Conservation (phyloP, 1,140 invertebrate species). For the Sitobion miscanthi region DNA sequence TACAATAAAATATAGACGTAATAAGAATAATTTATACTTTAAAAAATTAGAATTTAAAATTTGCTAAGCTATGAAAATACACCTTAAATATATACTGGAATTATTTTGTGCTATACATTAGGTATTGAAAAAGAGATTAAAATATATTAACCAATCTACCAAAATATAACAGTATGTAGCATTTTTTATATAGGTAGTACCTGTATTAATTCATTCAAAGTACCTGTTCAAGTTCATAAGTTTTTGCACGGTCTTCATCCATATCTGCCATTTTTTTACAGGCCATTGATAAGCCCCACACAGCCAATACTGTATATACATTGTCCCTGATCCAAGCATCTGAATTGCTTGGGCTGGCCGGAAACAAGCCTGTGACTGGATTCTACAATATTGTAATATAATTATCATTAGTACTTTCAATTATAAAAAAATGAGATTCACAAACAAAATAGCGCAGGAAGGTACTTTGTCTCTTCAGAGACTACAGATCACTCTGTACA, state of each 20-base stretch:
- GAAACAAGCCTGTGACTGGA: slow-evolving; percentile 92
- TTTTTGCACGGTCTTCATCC: slow-evolving; percentile 97
- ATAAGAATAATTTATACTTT: not conserved
- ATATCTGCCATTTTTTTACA: slow-evolving; percentile 99
- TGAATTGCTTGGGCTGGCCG: slow-evolving; percentile 81
- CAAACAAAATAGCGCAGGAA: not conserved
- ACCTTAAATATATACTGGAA: not conserved
- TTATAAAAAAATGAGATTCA: not conserved
- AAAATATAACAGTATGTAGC: not conserved
- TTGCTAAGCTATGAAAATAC: not conserved
- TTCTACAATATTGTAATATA: slow-evolving; percentile 68
- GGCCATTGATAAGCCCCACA: slow-evolving; percentile 97
- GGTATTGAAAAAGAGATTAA: not conserved
- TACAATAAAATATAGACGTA: not conserved
- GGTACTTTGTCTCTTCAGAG: not conserved
- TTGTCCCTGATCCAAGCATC: slow-evolving; percentile 99
- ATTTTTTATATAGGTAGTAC: too few relatives aligned
- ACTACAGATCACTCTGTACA: not conserved
- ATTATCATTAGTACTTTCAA: not conserved
- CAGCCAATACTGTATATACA: slow-evolving; percentile 94
- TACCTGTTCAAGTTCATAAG: slow-evolving; percentile 94
- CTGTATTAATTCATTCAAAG: not conserved
- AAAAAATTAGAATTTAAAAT: not conserved
- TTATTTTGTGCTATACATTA: not conserved
- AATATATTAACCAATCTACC: not conserved